phyloP scores from a whole-genome alignment of 2,888 invertebrate genomes.

The Leistus spinibarbis region DNA sequence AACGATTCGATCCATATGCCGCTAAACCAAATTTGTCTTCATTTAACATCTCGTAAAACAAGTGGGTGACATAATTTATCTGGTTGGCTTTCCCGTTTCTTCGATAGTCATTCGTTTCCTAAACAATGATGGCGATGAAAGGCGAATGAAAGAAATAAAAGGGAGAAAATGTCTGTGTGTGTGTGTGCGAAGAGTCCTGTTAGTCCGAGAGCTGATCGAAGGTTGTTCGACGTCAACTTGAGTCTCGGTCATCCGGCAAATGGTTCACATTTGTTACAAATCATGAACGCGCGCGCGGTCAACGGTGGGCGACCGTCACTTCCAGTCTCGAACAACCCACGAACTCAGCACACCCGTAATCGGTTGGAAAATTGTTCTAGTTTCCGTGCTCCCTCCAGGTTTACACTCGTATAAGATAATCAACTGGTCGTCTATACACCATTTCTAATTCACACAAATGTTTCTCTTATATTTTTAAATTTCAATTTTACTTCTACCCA shows the following conservation, averaged over 20 bases:
- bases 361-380: conserved; percentile 1
- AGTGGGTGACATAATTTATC: neutral
- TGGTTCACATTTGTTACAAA: conserved; percentile 49
- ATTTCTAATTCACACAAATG: too few species aligned
- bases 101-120: neutral
- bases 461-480: too few species aligned
- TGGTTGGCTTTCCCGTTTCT: neutral
- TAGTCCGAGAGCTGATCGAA: conserved; percentile 43
- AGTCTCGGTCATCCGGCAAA: conserved; percentile 46
- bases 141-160: neutral
- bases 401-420: neutral
- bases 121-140: neutral
- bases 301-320: conserved; percentile 32
- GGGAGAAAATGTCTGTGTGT: conserved; percentile 3
- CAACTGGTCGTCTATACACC: too few species aligned
- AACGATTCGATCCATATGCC: too few species aligned
- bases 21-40: neutral
- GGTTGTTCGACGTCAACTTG: conserved; percentile 41
- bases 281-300: conserved; percentile 45
- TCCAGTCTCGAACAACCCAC: conserved; percentile 39
- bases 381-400: neutral
- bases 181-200: conserved; percentile 42
- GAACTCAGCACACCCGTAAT: conserved; percentile 41
- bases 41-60: neutral
- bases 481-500: too few species aligned